Conservation (phyloP, 2,888 invertebrate genomes). For the Norana najaformis region DNA sequence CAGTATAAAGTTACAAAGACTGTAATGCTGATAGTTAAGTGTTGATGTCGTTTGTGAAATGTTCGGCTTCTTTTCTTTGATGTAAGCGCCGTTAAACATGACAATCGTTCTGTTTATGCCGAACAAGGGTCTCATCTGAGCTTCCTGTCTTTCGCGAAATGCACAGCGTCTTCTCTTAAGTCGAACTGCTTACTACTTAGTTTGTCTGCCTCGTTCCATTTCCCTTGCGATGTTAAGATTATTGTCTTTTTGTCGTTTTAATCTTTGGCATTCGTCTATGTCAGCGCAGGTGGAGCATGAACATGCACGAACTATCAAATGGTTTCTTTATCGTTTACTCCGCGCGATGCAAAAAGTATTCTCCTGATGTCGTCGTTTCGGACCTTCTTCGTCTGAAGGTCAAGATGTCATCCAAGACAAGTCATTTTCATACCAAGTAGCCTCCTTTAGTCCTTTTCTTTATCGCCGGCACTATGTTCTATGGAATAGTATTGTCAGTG, state of each 20-base stretch:
- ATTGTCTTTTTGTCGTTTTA: background rate
- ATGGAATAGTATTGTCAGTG: background rate
- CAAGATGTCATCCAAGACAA: too few species aligned
- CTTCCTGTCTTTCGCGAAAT: background rate
- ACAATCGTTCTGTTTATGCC: background rate
- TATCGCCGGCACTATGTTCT: background rate
- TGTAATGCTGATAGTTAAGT: too few species aligned
- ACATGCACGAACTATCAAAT: background rate
- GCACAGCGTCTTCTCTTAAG: background rate
- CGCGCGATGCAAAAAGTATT: background rate
- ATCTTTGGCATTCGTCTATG: background rate
- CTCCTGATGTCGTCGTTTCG: background rate
- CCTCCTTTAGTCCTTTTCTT: background rate
- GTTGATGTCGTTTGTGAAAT: background rate
- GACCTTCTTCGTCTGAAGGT: background rate
- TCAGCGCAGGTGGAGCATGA: slow-evolving; percentile 2
- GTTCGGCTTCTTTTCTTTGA: background rate
- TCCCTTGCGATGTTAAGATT: background rate
- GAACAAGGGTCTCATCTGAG: background rate
- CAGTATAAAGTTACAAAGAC: too few species aligned
- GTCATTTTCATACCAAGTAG: background rate
- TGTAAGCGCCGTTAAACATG: background rate
- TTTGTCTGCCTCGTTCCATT: background rate
- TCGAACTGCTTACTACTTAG: background rate
- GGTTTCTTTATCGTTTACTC: background rate